Percentiles rank a stretch among this genome's conserved stretches.
phyloP scores from a whole-genome alignment of 2,113 vertebrate species.

The Apeltes quadracus region DNA sequence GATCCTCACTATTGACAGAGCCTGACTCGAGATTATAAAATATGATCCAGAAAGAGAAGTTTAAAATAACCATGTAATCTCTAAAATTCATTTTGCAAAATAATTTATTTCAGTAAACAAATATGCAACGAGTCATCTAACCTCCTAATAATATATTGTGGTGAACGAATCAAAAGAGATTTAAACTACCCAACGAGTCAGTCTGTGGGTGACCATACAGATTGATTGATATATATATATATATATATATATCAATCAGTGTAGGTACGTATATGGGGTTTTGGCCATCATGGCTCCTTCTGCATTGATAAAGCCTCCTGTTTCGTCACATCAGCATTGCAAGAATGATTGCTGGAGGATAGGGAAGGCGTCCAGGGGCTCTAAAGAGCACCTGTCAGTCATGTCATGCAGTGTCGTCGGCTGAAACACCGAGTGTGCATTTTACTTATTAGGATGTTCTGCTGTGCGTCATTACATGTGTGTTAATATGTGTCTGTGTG shows the following conservation, averaged over 20 bases:
- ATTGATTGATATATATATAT: not conserved
- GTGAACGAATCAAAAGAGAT: not conserved
- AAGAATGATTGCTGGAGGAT: constrained; percentile 20
- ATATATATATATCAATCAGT: too few relatives aligned
- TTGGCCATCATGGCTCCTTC: constrained; percentile 4
- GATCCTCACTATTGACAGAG: not conserved
- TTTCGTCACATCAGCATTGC: not conserved
- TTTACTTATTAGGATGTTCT: constrained; percentile 13
- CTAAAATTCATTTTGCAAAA: not conserved
- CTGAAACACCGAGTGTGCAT: constrained; percentile 9
- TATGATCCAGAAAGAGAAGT: not conserved
- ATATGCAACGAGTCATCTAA: not conserved
- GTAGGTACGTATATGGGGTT: not conserved
- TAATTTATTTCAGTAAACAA: not conserved
- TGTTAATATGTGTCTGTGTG: constrained; percentile 5
- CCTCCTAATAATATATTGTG: not conserved
- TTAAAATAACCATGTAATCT: constrained; percentile 7
- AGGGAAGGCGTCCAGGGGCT: constrained; percentile 5
- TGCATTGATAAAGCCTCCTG: constrained; percentile 4
- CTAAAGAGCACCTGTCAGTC: constrained; percentile 26
- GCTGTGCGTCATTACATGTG: constrained; percentile 4
- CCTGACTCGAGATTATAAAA: not conserved
- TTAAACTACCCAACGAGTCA: not conserved
- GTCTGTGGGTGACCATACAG: not conserved
- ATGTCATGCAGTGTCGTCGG: constrained; percentile 3